phyloP scores from a whole-genome alignment of 2,113 vertebrate genomes.

The Monarcha castaneiventris region DNA sequence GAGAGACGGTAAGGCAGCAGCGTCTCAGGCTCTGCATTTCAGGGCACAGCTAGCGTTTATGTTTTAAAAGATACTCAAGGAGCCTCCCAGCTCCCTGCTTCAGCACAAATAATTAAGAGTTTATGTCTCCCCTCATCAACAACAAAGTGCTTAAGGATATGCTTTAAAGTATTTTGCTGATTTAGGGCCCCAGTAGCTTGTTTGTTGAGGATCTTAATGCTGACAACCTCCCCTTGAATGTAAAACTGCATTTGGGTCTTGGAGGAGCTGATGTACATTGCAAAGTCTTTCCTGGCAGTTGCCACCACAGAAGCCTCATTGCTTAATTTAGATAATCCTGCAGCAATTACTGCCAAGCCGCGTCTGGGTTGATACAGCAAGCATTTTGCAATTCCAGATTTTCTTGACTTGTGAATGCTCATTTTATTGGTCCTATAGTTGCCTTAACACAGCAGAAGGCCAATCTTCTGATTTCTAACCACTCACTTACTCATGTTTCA shows the following conservation, averaged over 20 bases:
- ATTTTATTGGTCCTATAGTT: not conserved
- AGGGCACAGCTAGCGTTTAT: not conserved
- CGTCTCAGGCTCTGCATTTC: not conserved
- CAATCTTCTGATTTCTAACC: not conserved
- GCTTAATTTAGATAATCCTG: not conserved
- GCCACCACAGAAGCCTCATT: not conserved
- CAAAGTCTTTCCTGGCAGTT: not conserved
- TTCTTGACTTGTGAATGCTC: not conserved
- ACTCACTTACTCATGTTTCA: not conserved
- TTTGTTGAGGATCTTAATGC: not conserved
- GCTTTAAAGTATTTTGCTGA: not conserved
- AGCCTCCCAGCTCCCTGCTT: not conserved
- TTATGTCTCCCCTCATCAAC: not conserved
- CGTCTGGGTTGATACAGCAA: not conserved
- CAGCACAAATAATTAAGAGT: constrained; percentile 16
- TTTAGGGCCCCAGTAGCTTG: not conserved
- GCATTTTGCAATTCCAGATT: not conserved
- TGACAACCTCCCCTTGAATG: not conserved
- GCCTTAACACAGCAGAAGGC: not conserved
- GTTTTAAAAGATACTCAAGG: not conserved
- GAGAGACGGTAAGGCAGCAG: not conserved
- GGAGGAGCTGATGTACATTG: not conserved
- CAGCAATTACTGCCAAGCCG: not conserved
- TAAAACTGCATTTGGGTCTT: not conserved
- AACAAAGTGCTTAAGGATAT: not conserved